Percentiles rank a stretch among this genome's conserved stretches.
phyloP scores from a whole-genome alignment of 2,797 vertebrate genomes.

The Brachymystax lenok region DNA sequence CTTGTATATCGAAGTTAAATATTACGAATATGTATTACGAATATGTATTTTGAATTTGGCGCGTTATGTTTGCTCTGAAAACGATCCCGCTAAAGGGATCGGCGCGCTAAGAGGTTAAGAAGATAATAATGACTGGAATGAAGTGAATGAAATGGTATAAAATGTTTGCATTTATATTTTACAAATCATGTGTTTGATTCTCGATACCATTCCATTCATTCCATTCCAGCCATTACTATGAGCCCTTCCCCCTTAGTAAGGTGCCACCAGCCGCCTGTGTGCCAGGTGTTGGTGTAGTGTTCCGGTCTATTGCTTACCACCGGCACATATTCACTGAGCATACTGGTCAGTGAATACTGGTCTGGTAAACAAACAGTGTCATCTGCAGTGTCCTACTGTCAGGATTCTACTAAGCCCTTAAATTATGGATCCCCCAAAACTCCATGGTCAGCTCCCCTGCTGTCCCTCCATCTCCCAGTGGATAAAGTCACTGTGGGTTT shows the following conservation, averaged over 20 bases:
- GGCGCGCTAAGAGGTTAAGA: no score
- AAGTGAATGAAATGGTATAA: no score
- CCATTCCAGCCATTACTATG: conserved; percentile 37
- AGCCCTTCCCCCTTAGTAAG: conserved; percentile 55
- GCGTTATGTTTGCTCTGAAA: no score
- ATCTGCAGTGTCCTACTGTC: conserved; percentile 37
- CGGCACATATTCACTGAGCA: conserved; percentile 61
- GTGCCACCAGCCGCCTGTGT: neutral
- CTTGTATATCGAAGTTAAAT: no score
- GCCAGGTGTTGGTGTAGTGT: conserved; percentile 37
- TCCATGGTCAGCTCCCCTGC: conserved; percentile 41
- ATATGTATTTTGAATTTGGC: no score
- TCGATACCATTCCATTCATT: no score
- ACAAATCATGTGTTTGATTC: no score
- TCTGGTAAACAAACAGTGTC: conserved; percentile 54
- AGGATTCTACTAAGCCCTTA: conserved; percentile 53
- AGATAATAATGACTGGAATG: no score
- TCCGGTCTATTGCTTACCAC: conserved; percentile 52
- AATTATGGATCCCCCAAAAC: conserved; percentile 53
- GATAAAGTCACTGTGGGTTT: conserved; percentile 56
- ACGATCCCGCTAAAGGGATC: no score
- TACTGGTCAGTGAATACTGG: conserved; percentile 51
- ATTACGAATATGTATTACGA: no score
- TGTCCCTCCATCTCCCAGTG: conserved; percentile 37
- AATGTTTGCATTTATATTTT: no score